Evolutionary conservation across 2,797 vertebrate genomes (phyloP).

Genomic region (Gambelia wislizenii): DNA sequence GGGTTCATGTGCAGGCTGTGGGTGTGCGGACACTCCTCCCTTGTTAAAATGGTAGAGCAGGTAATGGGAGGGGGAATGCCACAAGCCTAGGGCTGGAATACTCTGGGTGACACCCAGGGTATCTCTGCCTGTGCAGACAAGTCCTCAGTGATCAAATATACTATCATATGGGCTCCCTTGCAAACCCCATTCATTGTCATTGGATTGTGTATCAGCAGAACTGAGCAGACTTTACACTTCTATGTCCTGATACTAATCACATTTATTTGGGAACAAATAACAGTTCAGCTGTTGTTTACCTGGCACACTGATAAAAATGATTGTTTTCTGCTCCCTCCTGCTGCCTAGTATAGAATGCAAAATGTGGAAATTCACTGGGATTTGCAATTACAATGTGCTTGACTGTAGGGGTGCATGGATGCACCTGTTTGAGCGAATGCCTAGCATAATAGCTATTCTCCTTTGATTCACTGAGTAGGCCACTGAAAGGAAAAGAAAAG

Average conservation of each 20-base stretch:
- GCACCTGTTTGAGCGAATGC: neutral
- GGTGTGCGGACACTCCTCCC: too few species aligned
- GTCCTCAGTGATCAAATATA: neutral
- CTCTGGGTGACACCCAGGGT: too few species aligned
- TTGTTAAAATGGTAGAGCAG: too few species aligned
- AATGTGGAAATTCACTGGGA: neutral
- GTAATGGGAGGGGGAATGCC: too few species aligned
- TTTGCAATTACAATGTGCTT: accelerated
- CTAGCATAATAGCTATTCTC: neutral
- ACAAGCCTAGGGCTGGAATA: too few species aligned
- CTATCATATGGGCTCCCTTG: neutral
- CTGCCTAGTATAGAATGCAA: neutral
- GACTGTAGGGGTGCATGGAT: neutral
- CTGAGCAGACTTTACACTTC: neutral
- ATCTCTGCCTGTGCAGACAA: too few species aligned
- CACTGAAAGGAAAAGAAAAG: constrained; percentile 16
- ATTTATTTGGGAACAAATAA: neutral
- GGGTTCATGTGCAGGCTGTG: too few species aligned
- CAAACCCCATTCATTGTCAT: neutral
- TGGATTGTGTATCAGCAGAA: neutral
- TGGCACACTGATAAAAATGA: neutral
- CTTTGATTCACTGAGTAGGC: neutral
- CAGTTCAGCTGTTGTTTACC: neutral
- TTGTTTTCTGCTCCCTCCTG: neutral
- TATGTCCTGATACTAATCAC: neutral